Percentiles rank a stretch among this genome's conserved stretches.
Conservation (phyloP, 2,797 vertebrate genomes). For the Mormyrops boulengeri region DNA sequence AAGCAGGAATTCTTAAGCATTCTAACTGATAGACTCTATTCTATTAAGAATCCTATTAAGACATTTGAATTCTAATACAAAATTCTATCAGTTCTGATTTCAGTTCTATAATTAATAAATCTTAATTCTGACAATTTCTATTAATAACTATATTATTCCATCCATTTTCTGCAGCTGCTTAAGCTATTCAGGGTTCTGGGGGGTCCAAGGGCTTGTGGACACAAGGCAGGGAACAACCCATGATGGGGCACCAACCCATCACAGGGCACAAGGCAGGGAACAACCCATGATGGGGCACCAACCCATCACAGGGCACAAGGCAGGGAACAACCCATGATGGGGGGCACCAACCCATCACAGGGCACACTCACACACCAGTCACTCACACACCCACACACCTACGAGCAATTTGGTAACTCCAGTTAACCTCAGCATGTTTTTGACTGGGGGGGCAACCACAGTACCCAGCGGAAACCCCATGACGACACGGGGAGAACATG, state of each 20-base stretch:
- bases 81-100: background rate
- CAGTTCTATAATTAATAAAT: background rate
- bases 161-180: background rate
- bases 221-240: background rate
- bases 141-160: background rate
- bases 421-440: background rate
- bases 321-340: background rate
- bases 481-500: background rate
- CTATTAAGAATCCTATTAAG: background rate
- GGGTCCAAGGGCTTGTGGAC: background rate
- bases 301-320: background rate
- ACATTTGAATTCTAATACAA: background rate
- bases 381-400: background rate
- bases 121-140: background rate
- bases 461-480: background rate
- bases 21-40: background rate
- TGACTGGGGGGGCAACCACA: background rate
- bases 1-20: background rate
- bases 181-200: background rate
- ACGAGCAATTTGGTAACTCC: background rate
- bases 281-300: background rate
- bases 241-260: background rate
- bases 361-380: background rate
- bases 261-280: background rate
- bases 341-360: background rate